A percentile compares a stretch with the other conserved stretches of the same genome.
Evolutionary conservation across 1,140 invertebrate species (phyloP).

Genomic region (Ruditapes philippinarum): DNA sequence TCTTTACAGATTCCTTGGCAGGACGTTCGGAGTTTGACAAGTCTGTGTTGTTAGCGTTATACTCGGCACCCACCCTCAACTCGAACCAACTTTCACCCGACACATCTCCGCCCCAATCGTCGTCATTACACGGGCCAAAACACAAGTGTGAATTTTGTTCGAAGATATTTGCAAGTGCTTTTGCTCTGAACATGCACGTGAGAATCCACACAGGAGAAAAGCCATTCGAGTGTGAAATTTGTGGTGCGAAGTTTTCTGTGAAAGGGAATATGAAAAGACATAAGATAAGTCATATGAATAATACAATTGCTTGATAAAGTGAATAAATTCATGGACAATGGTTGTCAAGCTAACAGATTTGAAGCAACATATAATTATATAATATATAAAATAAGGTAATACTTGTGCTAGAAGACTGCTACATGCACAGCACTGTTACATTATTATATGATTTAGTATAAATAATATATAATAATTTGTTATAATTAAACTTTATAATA

Average conservation of each 20-base stretch:
- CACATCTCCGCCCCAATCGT: not conserved
- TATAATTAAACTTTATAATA: no score
- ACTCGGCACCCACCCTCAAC: slow-evolving; percentile 6
- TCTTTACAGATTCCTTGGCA: no score
- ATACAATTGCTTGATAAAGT: not conserved
- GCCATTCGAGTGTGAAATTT: slow-evolving; percentile 98
- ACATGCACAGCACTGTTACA: no score
- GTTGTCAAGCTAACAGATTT: no score
- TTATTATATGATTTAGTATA: no score
- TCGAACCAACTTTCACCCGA: not conserved
- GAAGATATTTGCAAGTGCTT: slow-evolving; percentile 67
- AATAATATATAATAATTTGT: no score
- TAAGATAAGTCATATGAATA: slow-evolving; percentile 79
- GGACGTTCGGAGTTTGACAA: slow-evolving; percentile 14
- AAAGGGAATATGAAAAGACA: slow-evolving; percentile 81
- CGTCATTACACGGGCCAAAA: not conserved
- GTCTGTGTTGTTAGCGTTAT: slow-evolving; percentile 1
- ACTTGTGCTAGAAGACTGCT: no score
- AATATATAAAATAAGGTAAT: no score
- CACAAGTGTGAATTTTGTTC: slow-evolving; percentile 63
- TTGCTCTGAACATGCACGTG: slow-evolving; percentile 81
- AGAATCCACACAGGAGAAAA: slow-evolving; percentile 96
- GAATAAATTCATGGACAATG: no score
- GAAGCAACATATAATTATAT: no score
- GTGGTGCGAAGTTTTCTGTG: slow-evolving; percentile 95